Evolutionary conservation across 2,888 invertebrate genomes (phyloP).

Genomic region (Pocota personata): DNA sequence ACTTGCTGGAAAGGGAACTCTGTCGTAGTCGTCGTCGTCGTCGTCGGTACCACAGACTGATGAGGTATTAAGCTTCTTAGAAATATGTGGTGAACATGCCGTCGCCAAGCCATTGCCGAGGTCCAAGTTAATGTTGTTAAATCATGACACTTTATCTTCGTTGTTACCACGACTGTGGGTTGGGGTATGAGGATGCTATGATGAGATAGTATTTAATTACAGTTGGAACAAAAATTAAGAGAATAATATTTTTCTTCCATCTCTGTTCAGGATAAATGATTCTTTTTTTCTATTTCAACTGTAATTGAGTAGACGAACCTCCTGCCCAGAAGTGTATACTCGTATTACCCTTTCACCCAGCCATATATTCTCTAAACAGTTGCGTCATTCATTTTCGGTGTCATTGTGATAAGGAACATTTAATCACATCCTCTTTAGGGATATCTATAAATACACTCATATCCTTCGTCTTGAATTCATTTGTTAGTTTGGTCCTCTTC

Average conservation of each 20-base stretch:
- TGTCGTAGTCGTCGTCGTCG: not conserved
- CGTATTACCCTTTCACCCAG: not conserved
- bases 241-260: not conserved
- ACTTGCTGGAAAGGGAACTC: conserved; percentile 2
- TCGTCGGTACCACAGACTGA: conserved; percentile 18
- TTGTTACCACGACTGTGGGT: not conserved
- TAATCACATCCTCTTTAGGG: conserved; percentile 24
- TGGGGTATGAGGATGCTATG: not conserved
- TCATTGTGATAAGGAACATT: conserved; percentile 2
- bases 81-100: conserved; percentile 41
- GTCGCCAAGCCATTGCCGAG: conserved; percentile 15
- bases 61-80: conserved; percentile 55
- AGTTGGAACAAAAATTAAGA: not conserved
- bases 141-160: conserved; percentile 61
- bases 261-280: not conserved
- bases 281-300: not conserved
- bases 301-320: conserved; percentile 1
- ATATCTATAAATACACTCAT: conserved; percentile 25
- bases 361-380: not conserved
- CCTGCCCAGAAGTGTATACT: not conserved
- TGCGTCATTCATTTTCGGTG: not conserved
- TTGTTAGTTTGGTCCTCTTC: conserved; percentile 32
- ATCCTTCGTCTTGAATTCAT: conserved; percentile 5
- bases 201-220: conserved; percentile 8
- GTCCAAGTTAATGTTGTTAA: conserved; percentile 57